Percentiles rank a stretch among this genome's conserved stretches.
Conservation (phyloP, 2,888 invertebrate species). For the Chrysolina americana region DNA sequence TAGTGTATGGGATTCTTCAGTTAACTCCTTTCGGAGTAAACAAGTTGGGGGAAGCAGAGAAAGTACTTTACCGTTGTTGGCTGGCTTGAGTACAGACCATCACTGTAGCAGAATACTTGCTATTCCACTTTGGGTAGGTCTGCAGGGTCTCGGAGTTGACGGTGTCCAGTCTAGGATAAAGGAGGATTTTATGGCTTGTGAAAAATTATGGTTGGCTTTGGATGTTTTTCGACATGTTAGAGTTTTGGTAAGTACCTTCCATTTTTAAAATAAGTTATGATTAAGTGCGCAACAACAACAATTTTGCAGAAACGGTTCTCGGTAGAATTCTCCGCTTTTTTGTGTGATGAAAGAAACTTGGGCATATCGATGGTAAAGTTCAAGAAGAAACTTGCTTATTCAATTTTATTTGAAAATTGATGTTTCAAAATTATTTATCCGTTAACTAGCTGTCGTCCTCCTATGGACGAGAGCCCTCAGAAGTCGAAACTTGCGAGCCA, state of each 20-base stretch:
- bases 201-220: conserved; percentile 74
- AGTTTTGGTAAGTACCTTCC: conserved; percentile 75
- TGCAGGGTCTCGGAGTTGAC: conserved; percentile 82
- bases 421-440: too few relatives aligned
- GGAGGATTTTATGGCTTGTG: conserved; percentile 82
- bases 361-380: too few relatives aligned
- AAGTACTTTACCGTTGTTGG: conserved; percentile 74
- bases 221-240: conserved; percentile 79
- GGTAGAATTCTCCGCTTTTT: too few relatives aligned
- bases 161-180: conserved; percentile 80
- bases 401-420: too few relatives aligned
- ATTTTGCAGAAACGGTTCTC: too few relatives aligned
- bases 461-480: too few relatives aligned
- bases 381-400: too few relatives aligned
- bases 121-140: conserved; percentile 87
- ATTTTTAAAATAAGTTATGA: not conserved
- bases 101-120: conserved; percentile 79
- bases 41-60: conserved; percentile 71
- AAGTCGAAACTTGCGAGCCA: too few relatives aligned
- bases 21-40: conserved; percentile 57
- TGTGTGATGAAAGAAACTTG: too few relatives aligned
- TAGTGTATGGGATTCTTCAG: conserved; percentile 67
- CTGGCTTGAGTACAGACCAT: conserved; percentile 72
- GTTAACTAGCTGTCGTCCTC: too few relatives aligned
- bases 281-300: too few relatives aligned